Percentiles rank a stretch among this genome's conserved stretches.
These are phyloP conservation scores for Hyposoter dolosus DNA, from an alignment of 2,888 invertebrate species.

Conservation along the genomic window DNA sequence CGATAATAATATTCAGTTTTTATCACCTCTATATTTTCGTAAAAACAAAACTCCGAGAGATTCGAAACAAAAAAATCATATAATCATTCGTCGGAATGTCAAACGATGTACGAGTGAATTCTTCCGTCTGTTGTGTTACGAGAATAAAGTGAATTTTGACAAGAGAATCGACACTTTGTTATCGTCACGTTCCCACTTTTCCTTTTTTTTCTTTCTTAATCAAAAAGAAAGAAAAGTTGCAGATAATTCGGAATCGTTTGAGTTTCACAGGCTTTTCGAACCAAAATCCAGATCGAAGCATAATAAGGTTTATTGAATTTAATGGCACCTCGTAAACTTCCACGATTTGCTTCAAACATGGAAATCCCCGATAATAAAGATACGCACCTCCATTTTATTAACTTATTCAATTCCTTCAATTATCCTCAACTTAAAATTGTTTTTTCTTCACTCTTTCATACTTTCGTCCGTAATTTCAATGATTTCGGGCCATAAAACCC, in stretches of 20 bases:
- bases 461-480: background rate
- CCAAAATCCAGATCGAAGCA: background rate
- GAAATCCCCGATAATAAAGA: background rate
- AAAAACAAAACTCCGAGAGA: constrained; percentile 30
- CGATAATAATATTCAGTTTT: constrained; percentile 48
- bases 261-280: background rate
- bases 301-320: background rate
- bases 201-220: background rate
- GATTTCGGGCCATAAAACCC: background rate
- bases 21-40: constrained; percentile 56
- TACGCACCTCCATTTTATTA: no score
- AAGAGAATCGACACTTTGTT: background rate
- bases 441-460: background rate
- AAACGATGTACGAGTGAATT: constrained; percentile 39
- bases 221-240: background rate
- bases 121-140: constrained; percentile 63
- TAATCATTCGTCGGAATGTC: constrained; percentile 36
- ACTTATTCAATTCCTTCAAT: no score
- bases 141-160: constrained; percentile 54
- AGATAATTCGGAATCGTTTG: background rate
- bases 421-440: background rate
- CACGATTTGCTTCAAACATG: background rate
- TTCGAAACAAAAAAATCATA: background rate
- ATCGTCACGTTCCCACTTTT: background rate
- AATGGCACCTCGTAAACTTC: background rate